phyloP scores from a whole-genome alignment of 2,888 invertebrate genomes.

The Cataglyphis altisquamis region DNA sequence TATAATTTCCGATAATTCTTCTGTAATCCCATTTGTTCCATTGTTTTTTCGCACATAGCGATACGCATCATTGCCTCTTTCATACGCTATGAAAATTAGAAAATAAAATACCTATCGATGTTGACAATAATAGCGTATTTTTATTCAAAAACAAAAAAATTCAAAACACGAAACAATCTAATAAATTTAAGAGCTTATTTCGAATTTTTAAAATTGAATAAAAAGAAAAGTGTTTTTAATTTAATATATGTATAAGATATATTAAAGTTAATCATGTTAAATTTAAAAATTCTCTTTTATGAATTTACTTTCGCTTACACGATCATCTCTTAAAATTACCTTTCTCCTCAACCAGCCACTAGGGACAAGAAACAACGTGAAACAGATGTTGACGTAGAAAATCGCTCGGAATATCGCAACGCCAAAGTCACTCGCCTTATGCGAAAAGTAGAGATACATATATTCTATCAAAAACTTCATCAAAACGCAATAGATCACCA shows the following conservation, averaged over 20 bases:
- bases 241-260: neutral
- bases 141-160: neutral
- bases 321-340: slow-evolving; percentile 46
- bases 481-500: slow-evolving; percentile 43
- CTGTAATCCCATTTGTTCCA: slow-evolving; percentile 69
- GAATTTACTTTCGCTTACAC: neutral
- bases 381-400: slow-evolving; percentile 57
- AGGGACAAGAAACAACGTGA: slow-evolving; percentile 55
- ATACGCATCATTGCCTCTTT: slow-evolving; percentile 39
- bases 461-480: slow-evolving; percentile 26
- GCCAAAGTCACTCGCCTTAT: slow-evolving; percentile 19
- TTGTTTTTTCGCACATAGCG: slow-evolving; percentile 57
- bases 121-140: neutral
- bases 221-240: neutral
- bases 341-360: slow-evolving; percentile 60
- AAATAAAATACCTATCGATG: neutral
- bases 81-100: slow-evolving; percentile 35
- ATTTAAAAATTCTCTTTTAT: neutral
- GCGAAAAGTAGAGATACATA: neutral
- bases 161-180: neutral
- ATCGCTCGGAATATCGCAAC: slow-evolving; percentile 48
- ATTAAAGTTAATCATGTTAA: neutral
- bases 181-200: neutral
- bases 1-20: slow-evolving; percentile 59
- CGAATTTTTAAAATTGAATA: neutral